Evolutionary conservation across 2,113 vertebrate genomes (phyloP).

Genomic region (Campylomormyrus tamandua): DNA sequence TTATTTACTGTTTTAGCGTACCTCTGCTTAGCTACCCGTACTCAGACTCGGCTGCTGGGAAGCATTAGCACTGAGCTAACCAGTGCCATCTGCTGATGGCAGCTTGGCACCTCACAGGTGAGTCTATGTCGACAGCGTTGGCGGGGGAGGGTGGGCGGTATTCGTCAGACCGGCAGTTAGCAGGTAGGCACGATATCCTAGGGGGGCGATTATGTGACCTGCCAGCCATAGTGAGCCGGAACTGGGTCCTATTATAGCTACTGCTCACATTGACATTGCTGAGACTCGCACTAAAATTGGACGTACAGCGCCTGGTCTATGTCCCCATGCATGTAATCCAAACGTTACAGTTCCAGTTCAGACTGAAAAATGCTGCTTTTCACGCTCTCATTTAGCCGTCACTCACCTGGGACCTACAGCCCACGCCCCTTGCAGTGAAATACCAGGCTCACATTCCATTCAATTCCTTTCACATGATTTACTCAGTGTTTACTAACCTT

Average conservation of each 20-base stretch:
- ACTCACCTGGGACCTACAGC: not conserved
- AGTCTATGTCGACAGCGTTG: not conserved
- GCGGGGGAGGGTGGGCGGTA: not conserved
- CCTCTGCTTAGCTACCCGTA: not conserved
- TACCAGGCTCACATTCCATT: not conserved
- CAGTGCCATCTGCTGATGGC: not conserved
- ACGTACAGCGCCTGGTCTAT: not conserved
- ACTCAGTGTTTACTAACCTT: not conserved
- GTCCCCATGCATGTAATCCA: not conserved
- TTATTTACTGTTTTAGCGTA: not conserved
- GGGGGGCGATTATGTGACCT: not conserved
- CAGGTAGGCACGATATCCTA: not conserved
- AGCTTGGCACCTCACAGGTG: not conserved
- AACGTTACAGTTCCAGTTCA: not conserved
- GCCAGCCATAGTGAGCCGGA: not conserved
- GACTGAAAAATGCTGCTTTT: not conserved
- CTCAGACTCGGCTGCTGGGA: not conserved
- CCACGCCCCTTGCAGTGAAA: not conserved
- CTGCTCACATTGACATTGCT: not conserved
- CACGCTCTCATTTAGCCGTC: not conserved
- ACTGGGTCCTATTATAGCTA: not conserved
- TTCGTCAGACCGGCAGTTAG: not conserved
- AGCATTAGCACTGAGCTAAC: not conserved
- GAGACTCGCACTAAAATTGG: not conserved
- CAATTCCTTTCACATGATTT: not conserved